Conservation (phyloP, 2,113 vertebrate genomes). For the Etia nguti region DNA sequence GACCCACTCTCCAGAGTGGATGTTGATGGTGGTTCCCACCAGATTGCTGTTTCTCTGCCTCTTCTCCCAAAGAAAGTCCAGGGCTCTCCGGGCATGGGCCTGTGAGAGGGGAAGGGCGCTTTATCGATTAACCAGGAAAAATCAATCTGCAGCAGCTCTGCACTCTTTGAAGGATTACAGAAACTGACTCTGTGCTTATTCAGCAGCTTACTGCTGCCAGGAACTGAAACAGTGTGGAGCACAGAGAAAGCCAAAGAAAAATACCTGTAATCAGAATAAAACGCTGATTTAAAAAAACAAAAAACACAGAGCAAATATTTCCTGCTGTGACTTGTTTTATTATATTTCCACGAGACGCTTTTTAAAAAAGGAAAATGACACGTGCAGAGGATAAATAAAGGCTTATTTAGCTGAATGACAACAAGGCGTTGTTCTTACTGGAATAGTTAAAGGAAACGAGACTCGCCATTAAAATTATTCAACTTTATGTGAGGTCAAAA, state of each 20-base stretch:
- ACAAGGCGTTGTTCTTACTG: background rate
- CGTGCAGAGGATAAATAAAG: background rate
- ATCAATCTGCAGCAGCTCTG: conserved; percentile 4
- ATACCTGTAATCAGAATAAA: background rate
- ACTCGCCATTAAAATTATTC: background rate
- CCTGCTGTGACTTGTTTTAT: background rate
- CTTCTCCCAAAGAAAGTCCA: conserved; percentile 99
- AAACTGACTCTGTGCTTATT: background rate
- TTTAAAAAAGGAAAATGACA: background rate
- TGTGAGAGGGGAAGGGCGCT: conserved; percentile 31
- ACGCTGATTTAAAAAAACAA: fast-evolving
- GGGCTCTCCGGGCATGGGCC: conserved; percentile 90
- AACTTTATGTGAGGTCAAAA: background rate
- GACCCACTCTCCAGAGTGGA: conserved; percentile 97
- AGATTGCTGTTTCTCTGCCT: conserved; percentile 97
- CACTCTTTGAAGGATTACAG: background rate
- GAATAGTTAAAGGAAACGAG: background rate
- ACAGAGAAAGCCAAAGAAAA: background rate
- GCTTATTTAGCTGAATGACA: background rate
- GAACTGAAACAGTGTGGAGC: background rate
- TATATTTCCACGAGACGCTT: background rate
- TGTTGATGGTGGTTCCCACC: conserved; percentile 97
- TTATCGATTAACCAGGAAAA: conserved; percentile 12
- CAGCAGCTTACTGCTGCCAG: conserved; percentile 18
- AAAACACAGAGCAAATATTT: background rate